Evolutionary conservation across 2,888 invertebrate species (phyloP), one percentile per base, ranked within the genome.

Genomic region (Homarus gammarus): DNA sequence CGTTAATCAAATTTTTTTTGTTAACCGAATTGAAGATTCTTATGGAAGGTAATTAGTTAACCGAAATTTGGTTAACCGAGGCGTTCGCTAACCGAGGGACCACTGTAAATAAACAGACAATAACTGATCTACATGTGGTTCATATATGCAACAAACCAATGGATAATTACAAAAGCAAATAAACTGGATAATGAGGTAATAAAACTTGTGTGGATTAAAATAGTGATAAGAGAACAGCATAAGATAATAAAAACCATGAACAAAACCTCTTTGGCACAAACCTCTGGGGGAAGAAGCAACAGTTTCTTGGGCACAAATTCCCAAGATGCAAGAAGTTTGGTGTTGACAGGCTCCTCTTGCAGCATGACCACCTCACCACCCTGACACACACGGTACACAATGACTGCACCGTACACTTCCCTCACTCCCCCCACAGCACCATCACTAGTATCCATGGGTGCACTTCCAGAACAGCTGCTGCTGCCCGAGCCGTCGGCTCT

Each of bases 281-380:
- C 90, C 86, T 87, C 83, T 15, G 82, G 83, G n/a, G 90, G 90
- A 22, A 90, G 78, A 49, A 90, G 61, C 73, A 90, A 27, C 38
- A 90, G 49, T 27, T 90, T 88, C 49, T 64, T 73, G 79, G 90
- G 84, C 64, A 90, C 88, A n/a, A 81, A 38, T 22, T 88, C 85
- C 49, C 40, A 88, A 12, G 81, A 40, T 22, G 90, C 84, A 40
- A 90, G 79, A 31, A 90, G 84, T n/a, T 87, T 90, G 18, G 88
- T 88, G 72, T 79, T 79, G 49, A 90, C 72, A 33, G 90, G 90
- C 15, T 90, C 90, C 44, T 90, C 90, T 64, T 88, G 88, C 22
- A 90, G 56, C 31, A 40, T 36, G 18, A 90, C 79, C 40, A 86
- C 86, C 27, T 88, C 90, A 22, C 86, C 87, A n/a, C 82, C 83